Evolutionary conservation across 2,113 vertebrate species (phyloP).

Genomic region (Solenodon paradoxus): DNA sequence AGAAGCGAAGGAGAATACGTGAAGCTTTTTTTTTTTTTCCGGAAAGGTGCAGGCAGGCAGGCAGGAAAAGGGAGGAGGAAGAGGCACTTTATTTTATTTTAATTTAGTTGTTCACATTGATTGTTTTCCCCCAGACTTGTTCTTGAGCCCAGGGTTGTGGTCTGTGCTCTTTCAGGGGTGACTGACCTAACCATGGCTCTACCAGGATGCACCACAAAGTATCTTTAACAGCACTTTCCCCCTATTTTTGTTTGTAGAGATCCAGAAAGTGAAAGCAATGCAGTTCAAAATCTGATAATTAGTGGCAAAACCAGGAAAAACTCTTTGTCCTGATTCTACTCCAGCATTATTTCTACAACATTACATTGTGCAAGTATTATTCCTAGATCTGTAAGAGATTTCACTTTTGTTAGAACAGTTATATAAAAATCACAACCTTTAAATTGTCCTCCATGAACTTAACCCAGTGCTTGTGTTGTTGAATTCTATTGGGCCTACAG

Average conservation of each 20-base stretch:
- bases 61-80: too few relatives aligned
- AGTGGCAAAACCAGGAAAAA: neutral
- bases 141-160: too few relatives aligned
- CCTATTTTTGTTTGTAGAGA: neutral
- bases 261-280: neutral
- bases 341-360: neutral
- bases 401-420: conserved; percentile 13
- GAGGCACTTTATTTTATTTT: too few relatives aligned
- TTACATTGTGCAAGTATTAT: neutral
- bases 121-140: too few relatives aligned
- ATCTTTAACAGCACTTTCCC: neutral
- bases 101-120: too few relatives aligned
- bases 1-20: too few relatives aligned
- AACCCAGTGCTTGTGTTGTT: neutral
- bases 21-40: too few relatives aligned
- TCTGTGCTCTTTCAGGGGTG: too few relatives aligned
- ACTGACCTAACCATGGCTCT: too few relatives aligned
- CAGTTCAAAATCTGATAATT: neutral
- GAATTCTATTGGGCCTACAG: neutral
- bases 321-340: neutral
- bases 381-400: neutral
- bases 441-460: neutral
- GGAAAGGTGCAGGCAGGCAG: too few relatives aligned
- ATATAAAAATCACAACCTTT: neutral
- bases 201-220: neutral